Evolutionary conservation across 2,888 invertebrate species (phyloP), one percentile per base, ranked within the genome.

Genomic region (Plagodis pulveraria): DNA sequence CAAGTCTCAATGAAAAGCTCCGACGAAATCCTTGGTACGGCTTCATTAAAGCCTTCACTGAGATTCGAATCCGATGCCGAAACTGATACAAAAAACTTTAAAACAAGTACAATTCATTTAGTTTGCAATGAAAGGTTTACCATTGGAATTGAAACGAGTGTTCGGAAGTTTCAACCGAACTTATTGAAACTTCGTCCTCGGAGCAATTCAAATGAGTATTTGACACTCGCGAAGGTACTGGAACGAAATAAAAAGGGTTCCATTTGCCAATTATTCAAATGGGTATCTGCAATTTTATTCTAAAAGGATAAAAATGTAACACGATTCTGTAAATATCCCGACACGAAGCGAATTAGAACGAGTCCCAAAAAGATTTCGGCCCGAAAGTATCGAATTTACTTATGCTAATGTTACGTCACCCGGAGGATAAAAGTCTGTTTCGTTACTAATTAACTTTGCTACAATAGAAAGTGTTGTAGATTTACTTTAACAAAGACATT

Each of bases 321-420:
- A 71, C 72, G 74, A 80, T 74, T 79, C 74, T 69, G 78, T 80
- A 77, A 83, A 83, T 81, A 80, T 80, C 75, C 73, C 66, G 69
- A 78, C 76, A 67, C 77, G 76, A 78, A 77, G 74, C 75, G 80
- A 85, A 85, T 83, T 83, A 80, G 75, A 81, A 78, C 71, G 74
- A 73, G 73, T 71, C 80, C 81, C 80, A 65, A 76, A 76, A 77
- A 81, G 77, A 74, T 80, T 79, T 77, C 59, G 67, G 70, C 59
- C 66, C 66, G 71, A 77, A 81, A 80, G 81, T 83, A 83, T 86
- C 80, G 81, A 86, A 87, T 87, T 88, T 87, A 78, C 81, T 87
- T 88, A 89, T 87, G 88, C 80, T 86, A 89, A 89, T 89, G 77
- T 79, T 71, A 86, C 80, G 81, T 83, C 82, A 86, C 88, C 83